A percentile compares a stretch with the other conserved stretches of the same genome.
phyloP scores from a whole-genome alignment of 1,140 invertebrate species.

The Heterodera schachtii region DNA sequence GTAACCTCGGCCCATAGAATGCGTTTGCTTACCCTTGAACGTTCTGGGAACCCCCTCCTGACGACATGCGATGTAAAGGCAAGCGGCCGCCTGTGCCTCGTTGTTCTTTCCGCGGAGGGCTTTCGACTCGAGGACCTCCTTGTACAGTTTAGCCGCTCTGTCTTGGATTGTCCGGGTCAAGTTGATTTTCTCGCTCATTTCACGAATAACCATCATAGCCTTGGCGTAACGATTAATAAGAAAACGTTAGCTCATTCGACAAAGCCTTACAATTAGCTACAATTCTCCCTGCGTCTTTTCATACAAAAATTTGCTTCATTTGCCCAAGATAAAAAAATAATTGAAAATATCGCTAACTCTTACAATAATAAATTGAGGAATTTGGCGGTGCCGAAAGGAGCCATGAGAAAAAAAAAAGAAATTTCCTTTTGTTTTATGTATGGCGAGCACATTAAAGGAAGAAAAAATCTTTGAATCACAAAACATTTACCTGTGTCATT shows the following conservation, averaged over 20 bases:
- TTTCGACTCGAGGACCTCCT: constrained; percentile 95
- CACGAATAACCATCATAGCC: constrained; percentile 92
- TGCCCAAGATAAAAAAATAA: no score
- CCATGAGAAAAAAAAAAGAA: no score
- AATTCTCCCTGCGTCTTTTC: no score
- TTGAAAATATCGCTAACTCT: no score
- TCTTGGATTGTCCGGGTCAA: constrained; percentile 90
- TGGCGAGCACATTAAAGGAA: no score
- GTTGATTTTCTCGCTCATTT: constrained; percentile 97
- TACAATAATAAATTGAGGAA: no score
- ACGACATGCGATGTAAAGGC: constrained; percentile 96
- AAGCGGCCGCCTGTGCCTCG: constrained; percentile 96
- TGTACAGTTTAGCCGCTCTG: constrained; percentile 91
- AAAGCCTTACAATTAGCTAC: not conserved
- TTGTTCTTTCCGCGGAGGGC: constrained; percentile 90
- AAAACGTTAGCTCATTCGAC: not conserved
- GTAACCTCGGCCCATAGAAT: no score
- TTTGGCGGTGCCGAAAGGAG: no score
- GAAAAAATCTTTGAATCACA: not conserved
- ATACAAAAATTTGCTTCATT: no score
- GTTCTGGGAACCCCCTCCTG: constrained; percentile 97
- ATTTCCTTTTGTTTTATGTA: not conserved
- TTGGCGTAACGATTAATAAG: not conserved
- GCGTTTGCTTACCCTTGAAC: constrained; percentile 77
- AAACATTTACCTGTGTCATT: constrained; percentile 74